These are phyloP conservation scores for Apostichopus californicus DNA, from an alignment of 35 echinoderm and acorn worm genomes.

Conservation along the genomic window DNA sequence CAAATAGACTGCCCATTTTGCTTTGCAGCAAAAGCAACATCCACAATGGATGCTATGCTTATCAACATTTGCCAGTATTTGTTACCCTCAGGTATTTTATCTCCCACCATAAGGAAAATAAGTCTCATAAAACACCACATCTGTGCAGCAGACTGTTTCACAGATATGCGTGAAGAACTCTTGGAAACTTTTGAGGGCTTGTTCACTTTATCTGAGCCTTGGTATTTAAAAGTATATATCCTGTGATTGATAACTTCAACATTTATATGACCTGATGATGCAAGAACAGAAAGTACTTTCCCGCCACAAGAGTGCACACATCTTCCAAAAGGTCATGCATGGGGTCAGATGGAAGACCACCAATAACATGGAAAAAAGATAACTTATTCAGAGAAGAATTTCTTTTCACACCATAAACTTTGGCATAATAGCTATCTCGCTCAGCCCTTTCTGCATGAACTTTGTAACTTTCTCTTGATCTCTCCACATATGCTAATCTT, in stretches of 20 bases:
- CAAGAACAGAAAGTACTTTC: background rate
- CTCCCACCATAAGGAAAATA: background rate
- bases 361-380: background rate
- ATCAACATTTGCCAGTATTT: slow-evolving; percentile 29
- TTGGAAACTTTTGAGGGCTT: slow-evolving; percentile 4
- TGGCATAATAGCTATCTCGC: background rate
- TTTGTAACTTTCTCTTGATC: background rate
- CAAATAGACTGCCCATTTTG: slow-evolving; percentile 18
- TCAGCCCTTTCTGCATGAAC: background rate
- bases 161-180: background rate
- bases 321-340: background rate
- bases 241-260: background rate
- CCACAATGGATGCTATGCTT: background rate
- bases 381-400: background rate
- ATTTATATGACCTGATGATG: background rate
- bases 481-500: background rate
- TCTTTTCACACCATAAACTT: background rate
- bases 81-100: background rate
- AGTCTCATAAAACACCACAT: slow-evolving; percentile 22
- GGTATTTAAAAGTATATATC: background rate
- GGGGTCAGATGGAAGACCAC: background rate
- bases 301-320: background rate
- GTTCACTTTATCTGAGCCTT: slow-evolving; percentile 7
- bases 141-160: background rate
- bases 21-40: slow-evolving; percentile 11